Base-by-base conservation (phyloP, 2,888 invertebrate species). In the Cephus pygmeus region DNA sequence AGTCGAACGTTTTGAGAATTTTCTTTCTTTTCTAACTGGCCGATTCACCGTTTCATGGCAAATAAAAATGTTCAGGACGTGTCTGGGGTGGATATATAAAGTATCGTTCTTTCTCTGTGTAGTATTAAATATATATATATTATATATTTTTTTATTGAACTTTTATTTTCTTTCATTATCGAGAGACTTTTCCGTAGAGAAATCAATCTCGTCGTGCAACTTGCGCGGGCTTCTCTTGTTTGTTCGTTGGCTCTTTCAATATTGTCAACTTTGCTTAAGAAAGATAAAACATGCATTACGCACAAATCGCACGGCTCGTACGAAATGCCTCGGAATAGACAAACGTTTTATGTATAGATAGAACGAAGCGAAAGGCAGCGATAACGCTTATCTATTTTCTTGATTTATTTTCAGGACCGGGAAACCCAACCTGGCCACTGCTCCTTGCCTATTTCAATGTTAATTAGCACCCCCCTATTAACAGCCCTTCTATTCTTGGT, bases 311-410 rank as follows among this genome's bases (percentile, higher is more conserved):
- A 9, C 23, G 71, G 23, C 71, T 34, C 71, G 23, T 31, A 15
- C 4, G 15, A 69, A 36, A 40, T 68, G 56, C 69, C 56, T 12
- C 81, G 81, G 87, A 84, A 85, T 83, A 84, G 83, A 83, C 83
- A 85, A 85, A 85, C 79, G 79, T 83, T 80, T 78, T 82, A 81
- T 82, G 12, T 12, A 35, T 12, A 86, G 87, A 87, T 88, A 87
- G 87, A 86, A 85, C 84, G 82, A 83, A 86, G 85, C 86, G 88
- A 88, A 87, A 87, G 87, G 86, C 84, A 84, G 83, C 85, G 88
- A 89, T 89, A 89, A 85, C 86, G 87, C 89, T 89, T 89, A 89
- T 89, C 89, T 88, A 87, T 83, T 85, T 87, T 84, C 85, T 88
- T 85, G 85, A 89, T 89, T 89, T 89, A 89, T 89, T 87, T 87